Evolutionary conservation across 2,113 vertebrate genomes (phyloP), one percentile per base, ranked within the genome.

Genomic region (Pachyramphus minor): DNA sequence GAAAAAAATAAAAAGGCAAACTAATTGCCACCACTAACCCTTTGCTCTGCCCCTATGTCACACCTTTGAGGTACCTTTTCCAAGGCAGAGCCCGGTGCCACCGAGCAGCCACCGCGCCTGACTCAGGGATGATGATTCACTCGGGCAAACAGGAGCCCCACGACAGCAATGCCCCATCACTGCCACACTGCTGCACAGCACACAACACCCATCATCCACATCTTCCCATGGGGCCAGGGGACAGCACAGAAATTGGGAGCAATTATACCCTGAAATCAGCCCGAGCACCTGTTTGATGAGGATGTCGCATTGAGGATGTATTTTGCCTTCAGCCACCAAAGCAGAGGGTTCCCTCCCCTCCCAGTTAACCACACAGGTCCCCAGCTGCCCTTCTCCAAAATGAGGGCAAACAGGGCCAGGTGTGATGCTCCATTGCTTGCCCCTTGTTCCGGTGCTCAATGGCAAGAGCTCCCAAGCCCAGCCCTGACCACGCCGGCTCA

Each of bases 171-270:
- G 78, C 28, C 81, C 50, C 15, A 11, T 2, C 4, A 11, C 52
- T 42, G 83, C 67, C 47, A 12, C 1, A 0, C 31, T n/a, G 60
- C 67, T 18, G 64, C 45, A 16, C 17, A 0, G 44, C 80, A 25
- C 35, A 20, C 39, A 3, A 5, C 30, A 7, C 55, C 84, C 41
- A 1, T 1, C 63, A 53, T 5, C 49, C 64, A 67, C 47, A 1
- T 0, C 0, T 0, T 9, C 31, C 60, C 2, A 0, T 1, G 30
- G 42, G 85, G 35, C 56, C 9, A 1, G 60, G 63, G 50, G 50
- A 66, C 0, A 0, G 27, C 0, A 0, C 12, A 24, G 55, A 41
- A 47, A 64, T 0, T 12, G 41, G 76, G 41, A 68, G 41, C 14
- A 35, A 9, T 30, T 6, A 5, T 0, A 55, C 14, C 80, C 24